phyloP scores from a whole-genome alignment of 1,140 invertebrate genomes.

The Zaprionus camerounensis region DNA sequence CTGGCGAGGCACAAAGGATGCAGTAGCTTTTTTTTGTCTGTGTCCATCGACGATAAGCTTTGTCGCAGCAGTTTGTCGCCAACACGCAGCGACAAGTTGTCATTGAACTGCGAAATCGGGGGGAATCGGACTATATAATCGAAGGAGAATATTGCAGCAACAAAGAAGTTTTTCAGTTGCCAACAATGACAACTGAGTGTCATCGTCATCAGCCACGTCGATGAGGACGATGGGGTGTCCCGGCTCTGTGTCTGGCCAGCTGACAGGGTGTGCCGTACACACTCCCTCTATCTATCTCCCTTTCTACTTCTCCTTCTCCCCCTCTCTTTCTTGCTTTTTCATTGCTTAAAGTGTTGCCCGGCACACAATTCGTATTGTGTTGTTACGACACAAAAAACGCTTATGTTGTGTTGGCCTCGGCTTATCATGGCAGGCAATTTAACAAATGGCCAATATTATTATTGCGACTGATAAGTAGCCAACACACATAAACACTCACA shows the following conservation, averaged over 20 bases:
- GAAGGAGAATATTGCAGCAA: not conserved
- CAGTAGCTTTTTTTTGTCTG: slow-evolving; percentile 69
- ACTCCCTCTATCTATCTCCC: not conserved
- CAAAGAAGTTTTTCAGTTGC: slow-evolving; percentile 53
- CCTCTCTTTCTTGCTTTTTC: slow-evolving; percentile 44
- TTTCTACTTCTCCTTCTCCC: not conserved
- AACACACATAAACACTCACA: not conserved
- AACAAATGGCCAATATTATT: slow-evolving; percentile 72
- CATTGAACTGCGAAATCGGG: slow-evolving; percentile 49
- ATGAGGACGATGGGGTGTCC: not conserved
- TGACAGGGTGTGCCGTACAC: slow-evolving; percentile 35
- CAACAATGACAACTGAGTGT: slow-evolving; percentile 61
- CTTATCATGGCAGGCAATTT: slow-evolving; percentile 75
- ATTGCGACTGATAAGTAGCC: slow-evolving; percentile 47
- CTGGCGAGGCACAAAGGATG: not conserved
- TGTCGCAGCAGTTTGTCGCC: slow-evolving; percentile 68
- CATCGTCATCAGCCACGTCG: not conserved
- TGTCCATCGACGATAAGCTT: slow-evolving; percentile 78
- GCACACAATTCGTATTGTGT: slow-evolving; percentile 70
- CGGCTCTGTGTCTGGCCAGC: slow-evolving; percentile 20
- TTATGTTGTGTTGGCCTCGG: slow-evolving; percentile 29
- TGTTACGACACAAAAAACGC: slow-evolving; percentile 47
- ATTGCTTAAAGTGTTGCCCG: slow-evolving; percentile 74
- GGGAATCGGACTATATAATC: not conserved
- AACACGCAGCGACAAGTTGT: slow-evolving; percentile 78